phyloP scores from a whole-genome alignment of 2,797 vertebrate genomes.

The Aeoliscus strigatus region DNA sequence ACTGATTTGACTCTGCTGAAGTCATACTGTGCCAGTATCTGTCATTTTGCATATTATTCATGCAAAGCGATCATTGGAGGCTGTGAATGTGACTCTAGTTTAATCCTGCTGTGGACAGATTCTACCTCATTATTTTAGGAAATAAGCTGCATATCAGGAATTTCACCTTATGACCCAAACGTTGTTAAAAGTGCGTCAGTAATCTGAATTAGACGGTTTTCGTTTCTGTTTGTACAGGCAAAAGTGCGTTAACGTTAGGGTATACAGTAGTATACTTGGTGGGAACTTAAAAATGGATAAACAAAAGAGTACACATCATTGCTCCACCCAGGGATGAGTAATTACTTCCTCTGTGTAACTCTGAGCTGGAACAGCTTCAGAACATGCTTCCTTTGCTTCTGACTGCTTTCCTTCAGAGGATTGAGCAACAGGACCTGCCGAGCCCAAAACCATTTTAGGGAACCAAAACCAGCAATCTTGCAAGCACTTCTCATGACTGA shows the following conservation, averaged over 20 bases:
- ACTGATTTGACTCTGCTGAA: slow-evolving; percentile 30
- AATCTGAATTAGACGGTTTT: no score
- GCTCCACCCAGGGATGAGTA: slow-evolving; percentile 50
- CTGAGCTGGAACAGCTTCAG: slow-evolving; percentile 35
- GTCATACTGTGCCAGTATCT: slow-evolving; percentile 13
- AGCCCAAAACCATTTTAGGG: slow-evolving; percentile 25
- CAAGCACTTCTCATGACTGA: slow-evolving; percentile 7
- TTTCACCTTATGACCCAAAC: no score
- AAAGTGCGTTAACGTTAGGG: no score
- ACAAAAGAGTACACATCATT: slow-evolving; percentile 31
- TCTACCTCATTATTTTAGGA: no score
- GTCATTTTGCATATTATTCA: slow-evolving; percentile 21
- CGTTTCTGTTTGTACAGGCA: no score
- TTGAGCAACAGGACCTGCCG: slow-evolving; percentile 50
- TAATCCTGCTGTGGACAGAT: no score
- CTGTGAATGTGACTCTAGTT: no score
- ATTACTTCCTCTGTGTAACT: slow-evolving; percentile 56
- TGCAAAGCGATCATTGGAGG: slow-evolving; percentile 32
- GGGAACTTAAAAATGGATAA: slow-evolving; percentile 1
- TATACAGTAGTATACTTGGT: not conserved
- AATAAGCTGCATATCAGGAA: no score
- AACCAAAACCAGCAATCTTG: slow-evolving; percentile 30
- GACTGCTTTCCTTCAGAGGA: slow-evolving; percentile 22
- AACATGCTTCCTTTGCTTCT: slow-evolving; percentile 25
- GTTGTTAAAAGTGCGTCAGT: no score